Base-by-base conservation (phyloP, 2,888 invertebrate species). In the Chymomyza fuscimana region DNA sequence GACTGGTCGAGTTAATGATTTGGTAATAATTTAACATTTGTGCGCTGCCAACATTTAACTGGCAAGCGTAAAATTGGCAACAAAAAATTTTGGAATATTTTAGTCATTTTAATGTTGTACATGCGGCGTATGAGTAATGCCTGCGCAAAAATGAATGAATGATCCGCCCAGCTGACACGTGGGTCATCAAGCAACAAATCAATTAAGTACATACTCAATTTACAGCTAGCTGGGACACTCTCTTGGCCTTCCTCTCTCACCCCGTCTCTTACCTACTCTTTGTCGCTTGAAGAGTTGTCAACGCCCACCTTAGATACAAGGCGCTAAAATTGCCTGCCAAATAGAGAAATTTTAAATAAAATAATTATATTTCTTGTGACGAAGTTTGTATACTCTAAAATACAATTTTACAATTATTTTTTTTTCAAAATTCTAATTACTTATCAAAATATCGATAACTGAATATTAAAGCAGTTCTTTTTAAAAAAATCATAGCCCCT, bases 1-100 rank as follows among this genome's bases (percentile, higher is more conserved):
- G 88, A 82, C 66, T 87, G 77, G 83, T 77, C 83, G 87, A 85
- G 78, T 88, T 86, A 86, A 86, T 86, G 86, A 86, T 86, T 86
- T 85, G 88, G 88, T 87, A 85, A 85, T 86, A 88, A 87, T 76
- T 76, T 73, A 79, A 76, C 76, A 87, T 75, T 82, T 78, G 78
- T 72, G 77, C 40, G 58, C 54, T 32, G 32, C 66, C 63, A 74
- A 70, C 73, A 69, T 86, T 86, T 73, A 87, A 86, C 79, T 86
- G 86, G 89, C 86, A 86, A 77, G 85, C 88, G 86, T 87, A 87
- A 86, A 86, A 86, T 86, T 86, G 87, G 74, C 70, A 72, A 69
- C 67, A 74, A 72, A 78, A 79, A 81, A 19, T 22, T 16, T 54
- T 5, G n/a, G 9, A 9, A 51, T 51, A 51, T 51, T 54, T 54